Conservation (phyloP, 2,797 vertebrate genomes). For the Muscicapa comitata region DNA sequence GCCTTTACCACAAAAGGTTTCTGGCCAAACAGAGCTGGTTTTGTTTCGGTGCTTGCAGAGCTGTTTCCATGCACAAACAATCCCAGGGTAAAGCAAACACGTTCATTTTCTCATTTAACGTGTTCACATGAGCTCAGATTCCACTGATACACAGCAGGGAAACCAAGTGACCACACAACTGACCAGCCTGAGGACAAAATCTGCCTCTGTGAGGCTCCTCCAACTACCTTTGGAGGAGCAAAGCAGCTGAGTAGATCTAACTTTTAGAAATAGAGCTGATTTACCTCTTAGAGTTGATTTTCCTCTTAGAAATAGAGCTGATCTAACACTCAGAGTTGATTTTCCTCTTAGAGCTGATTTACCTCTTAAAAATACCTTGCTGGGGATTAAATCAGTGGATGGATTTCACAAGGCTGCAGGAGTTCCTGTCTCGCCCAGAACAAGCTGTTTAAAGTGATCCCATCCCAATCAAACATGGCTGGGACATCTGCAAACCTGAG, state of each 20-base stretch:
- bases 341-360: neutral
- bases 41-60: neutral
- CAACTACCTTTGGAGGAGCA: neutral
- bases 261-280: neutral
- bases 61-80: neutral
- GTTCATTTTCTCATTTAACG: neutral
- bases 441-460: neutral
- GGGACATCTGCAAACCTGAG: neutral
- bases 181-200: neutral
- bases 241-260: neutral
- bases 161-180: neutral
- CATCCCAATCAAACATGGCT: neutral
- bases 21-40: neutral
- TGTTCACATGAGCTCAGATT: neutral
- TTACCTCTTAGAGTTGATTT: neutral
- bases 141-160: neutral
- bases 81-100: neutral
- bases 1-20: neutral
- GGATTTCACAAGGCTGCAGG: neutral
- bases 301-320: neutral
- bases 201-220: neutral
- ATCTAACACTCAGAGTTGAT: neutral
- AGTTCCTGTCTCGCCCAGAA: neutral
- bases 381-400: neutral
- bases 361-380: neutral